A percentile compares a stretch with the other conserved stretches of the same genome.
phyloP scores from a whole-genome alignment of 2,888 invertebrate species.

The Callimorpha dominula region DNA sequence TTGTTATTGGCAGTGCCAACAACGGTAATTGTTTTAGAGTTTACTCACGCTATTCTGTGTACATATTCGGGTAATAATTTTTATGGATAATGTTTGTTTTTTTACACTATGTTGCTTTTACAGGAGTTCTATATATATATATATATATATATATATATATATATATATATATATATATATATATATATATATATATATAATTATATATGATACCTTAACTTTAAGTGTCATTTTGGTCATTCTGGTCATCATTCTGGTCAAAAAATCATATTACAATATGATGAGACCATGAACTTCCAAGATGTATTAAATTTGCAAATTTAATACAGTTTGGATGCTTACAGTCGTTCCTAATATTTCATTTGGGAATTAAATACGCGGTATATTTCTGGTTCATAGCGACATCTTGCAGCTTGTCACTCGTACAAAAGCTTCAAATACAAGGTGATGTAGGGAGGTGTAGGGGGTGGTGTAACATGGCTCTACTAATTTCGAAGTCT shows the following conservation, averaged over 20 bases:
- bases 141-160: too few species aligned
- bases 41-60: constrained; percentile 65
- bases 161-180: too few species aligned
- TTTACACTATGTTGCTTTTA: constrained; percentile 33
- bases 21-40: constrained; percentile 74
- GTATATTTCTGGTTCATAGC: constrained; percentile 28
- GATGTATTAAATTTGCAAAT: neutral
- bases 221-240: neutral
- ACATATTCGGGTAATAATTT: constrained; percentile 48
- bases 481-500: constrained; percentile 77
- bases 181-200: too few species aligned
- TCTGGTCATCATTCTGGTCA: too few species aligned
- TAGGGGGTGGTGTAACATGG: constrained; percentile 59
- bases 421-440: constrained; percentile 52
- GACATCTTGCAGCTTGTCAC: constrained; percentile 49
- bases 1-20: constrained; percentile 80
- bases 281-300: neutral
- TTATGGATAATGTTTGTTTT: constrained; percentile 45
- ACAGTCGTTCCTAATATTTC: constrained; percentile 11
- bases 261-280: neutral
- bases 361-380: constrained; percentile 13
- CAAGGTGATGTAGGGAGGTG: constrained; percentile 51
- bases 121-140: neutral
- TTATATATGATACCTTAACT: too few species aligned
- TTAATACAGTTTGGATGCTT: neutral